Conservation (phyloP, 2,797 vertebrate genomes). For the Gambusia yucatana region DNA sequence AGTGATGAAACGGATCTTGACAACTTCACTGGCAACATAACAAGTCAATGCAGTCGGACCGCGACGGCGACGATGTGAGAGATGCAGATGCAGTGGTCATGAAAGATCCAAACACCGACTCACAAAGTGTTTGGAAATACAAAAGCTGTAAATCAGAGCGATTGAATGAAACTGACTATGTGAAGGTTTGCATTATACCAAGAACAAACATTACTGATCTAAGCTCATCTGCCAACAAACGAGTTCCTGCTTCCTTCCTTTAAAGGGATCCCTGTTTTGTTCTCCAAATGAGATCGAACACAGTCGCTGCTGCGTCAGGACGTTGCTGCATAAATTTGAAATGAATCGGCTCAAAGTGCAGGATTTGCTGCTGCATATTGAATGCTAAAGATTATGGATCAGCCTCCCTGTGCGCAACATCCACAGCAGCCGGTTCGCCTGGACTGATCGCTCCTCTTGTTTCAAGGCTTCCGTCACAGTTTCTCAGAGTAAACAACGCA, state of each 20-base stretch:
- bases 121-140: too few species aligned
- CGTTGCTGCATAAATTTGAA: not conserved
- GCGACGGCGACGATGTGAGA: not conserved
- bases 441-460: not conserved
- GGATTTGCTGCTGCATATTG: not conserved
- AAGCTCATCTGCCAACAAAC: not conserved
- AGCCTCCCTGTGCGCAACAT: not conserved
- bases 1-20: constrained; percentile 8
- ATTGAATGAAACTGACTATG: not conserved
- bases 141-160: not conserved
- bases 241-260: not conserved
- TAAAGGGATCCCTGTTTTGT: not conserved
- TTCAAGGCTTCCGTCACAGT: not conserved
- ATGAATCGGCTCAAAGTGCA: not conserved
- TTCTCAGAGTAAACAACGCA: not conserved
- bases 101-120: not conserved
- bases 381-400: not conserved
- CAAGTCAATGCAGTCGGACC: not conserved
- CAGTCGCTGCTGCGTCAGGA: not conserved
- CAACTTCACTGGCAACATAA: not conserved
- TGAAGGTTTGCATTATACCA: not conserved
- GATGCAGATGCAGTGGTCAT: too few species aligned
- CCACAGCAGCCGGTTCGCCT: not conserved
- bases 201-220: not conserved
- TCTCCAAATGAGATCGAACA: not conserved